These are phyloP conservation scores for Catotricha subobsoleta DNA, from an alignment of 2,888 invertebrate species.

Conservation along the genomic window DNA sequence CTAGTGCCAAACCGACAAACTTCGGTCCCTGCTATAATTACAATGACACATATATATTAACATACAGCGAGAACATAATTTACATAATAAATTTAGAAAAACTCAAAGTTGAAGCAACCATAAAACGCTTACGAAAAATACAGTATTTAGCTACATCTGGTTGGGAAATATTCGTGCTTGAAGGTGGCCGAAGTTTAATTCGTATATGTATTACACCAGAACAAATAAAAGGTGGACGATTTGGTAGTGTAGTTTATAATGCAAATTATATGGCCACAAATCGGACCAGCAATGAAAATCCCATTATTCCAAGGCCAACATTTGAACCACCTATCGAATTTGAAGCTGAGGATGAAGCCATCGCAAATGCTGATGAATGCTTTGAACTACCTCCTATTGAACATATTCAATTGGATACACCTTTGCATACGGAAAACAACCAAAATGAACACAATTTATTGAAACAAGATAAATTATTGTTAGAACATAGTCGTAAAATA, in stretches of 20 bases:
- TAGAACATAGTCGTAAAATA: slow-evolving; percentile 32
- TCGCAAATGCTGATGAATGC: slow-evolving; percentile 54
- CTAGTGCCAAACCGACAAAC: slow-evolving; percentile 14
- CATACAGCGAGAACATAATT: slow-evolving; percentile 50
- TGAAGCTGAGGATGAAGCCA: slow-evolving; percentile 29
- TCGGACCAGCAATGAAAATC: neutral
- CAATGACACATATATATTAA: slow-evolving; percentile 51
- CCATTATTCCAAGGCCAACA: slow-evolving; percentile 5
- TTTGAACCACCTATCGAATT: slow-evolving; percentile 24
- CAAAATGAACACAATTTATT: slow-evolving; percentile 7
- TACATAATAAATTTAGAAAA: slow-evolving; percentile 58
- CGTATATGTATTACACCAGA: slow-evolving; percentile 63
- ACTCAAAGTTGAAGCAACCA: slow-evolving; percentile 44
- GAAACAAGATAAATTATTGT: slow-evolving; percentile 9
- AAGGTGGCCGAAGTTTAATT: slow-evolving; percentile 57
- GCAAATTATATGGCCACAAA: too few species aligned
- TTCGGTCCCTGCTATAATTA: slow-evolving; percentile 49
- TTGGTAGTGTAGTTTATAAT: neutral
- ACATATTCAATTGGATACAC: slow-evolving; percentile 31
- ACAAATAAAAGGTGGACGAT: slow-evolving; percentile 12
- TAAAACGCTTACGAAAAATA: slow-evolving; percentile 36
- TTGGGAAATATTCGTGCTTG: slow-evolving; percentile 62
- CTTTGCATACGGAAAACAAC: slow-evolving; percentile 10
- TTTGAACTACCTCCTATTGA: slow-evolving; percentile 48
- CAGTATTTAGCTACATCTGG: slow-evolving; percentile 21